A percentile compares a stretch with the other conserved stretches of the same genome.
phyloP scores from a whole-genome alignment of 2,888 invertebrate genomes.

The Parascotia fuliginaria region DNA sequence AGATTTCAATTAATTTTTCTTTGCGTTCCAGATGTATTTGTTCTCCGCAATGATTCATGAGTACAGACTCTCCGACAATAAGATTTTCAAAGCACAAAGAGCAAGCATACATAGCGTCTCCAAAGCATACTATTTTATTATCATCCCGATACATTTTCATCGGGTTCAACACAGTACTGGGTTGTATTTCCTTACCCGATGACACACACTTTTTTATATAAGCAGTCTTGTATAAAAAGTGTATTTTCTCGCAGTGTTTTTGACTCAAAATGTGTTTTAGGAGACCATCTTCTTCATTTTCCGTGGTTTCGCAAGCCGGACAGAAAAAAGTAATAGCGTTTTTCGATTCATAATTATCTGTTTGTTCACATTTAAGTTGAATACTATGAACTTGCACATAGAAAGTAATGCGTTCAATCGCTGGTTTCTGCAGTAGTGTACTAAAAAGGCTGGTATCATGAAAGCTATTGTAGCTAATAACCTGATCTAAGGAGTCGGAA shows the following conservation, averaged over 20 bases:
- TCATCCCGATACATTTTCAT: conserved; percentile 81
- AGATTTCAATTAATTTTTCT: conserved; percentile 60
- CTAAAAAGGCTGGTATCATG: conserved; percentile 66
- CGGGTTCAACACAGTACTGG: conserved; percentile 75
- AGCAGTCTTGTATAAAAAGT: conserved; percentile 77
- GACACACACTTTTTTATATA: conserved; percentile 78
- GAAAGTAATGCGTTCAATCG: conserved; percentile 76
- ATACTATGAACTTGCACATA: conserved; percentile 79
- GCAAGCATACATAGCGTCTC: conserved; percentile 76
- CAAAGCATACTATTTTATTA: conserved; percentile 80
- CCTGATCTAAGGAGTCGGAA: conserved; percentile 74
- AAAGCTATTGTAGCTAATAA: conserved; percentile 76
- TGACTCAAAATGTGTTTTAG: conserved; percentile 70
- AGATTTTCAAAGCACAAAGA: conserved; percentile 75
- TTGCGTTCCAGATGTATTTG: conserved; percentile 62
- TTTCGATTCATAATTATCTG: conserved; percentile 54
- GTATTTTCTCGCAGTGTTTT: conserved; percentile 73
- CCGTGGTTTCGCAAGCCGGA: conserved; percentile 61
- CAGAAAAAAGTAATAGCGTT: conserved; percentile 66
- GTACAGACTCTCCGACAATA: conserved; percentile 72
- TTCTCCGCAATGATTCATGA: conserved; percentile 72
- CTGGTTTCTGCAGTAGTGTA: conserved; percentile 68
- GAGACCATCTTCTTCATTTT: conserved; percentile 66
- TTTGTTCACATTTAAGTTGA: conserved; percentile 61
- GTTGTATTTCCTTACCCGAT: conserved; percentile 72